A percentile compares a stretch with the other conserved stretches of the same genome.
Evolutionary conservation across 2,113 vertebrate species (phyloP).

Genomic region (Sigmodon hispidus): DNA sequence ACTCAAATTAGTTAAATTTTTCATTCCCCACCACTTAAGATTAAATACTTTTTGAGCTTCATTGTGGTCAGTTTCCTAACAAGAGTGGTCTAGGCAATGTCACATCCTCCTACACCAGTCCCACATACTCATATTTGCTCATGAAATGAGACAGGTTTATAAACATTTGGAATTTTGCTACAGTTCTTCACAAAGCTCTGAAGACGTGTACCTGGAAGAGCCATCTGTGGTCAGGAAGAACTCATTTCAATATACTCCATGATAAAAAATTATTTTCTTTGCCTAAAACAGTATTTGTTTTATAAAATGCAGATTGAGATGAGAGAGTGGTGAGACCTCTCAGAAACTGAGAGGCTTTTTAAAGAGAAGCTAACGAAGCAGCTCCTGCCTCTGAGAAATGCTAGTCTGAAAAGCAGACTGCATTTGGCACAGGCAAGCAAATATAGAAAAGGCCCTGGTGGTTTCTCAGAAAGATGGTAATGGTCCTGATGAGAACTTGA

Average conservation of each 20-base stretch:
- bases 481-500: constrained; percentile 61
- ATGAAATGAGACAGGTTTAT: constrained; percentile 38
- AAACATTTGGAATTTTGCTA: constrained; percentile 39
- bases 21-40: neutral
- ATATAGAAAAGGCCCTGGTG: constrained; percentile 61
- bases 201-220: constrained; percentile 35
- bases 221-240: constrained; percentile 39
- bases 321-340: neutral
- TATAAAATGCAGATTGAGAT: constrained; percentile 16
- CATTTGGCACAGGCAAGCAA: constrained; percentile 80
- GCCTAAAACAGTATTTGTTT: constrained; percentile 23
- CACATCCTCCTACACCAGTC: neutral
- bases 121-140: neutral
- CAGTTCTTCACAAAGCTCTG: neutral
- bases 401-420: constrained; percentile 62
- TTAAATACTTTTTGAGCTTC: neutral
- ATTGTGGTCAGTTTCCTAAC: constrained; percentile 42
- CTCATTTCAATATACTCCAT: constrained; percentile 7
- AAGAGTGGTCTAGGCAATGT: neutral
- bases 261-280: constrained; percentile 16
- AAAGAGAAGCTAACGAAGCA: constrained; percentile 62
- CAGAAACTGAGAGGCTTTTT: neutral
- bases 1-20: constrained; percentile 62
- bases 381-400: constrained; percentile 34
- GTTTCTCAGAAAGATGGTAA: constrained; percentile 73